Base-by-base conservation (phyloP, 2,888 invertebrate species). In the Chrysopilus asiliformis region DNA sequence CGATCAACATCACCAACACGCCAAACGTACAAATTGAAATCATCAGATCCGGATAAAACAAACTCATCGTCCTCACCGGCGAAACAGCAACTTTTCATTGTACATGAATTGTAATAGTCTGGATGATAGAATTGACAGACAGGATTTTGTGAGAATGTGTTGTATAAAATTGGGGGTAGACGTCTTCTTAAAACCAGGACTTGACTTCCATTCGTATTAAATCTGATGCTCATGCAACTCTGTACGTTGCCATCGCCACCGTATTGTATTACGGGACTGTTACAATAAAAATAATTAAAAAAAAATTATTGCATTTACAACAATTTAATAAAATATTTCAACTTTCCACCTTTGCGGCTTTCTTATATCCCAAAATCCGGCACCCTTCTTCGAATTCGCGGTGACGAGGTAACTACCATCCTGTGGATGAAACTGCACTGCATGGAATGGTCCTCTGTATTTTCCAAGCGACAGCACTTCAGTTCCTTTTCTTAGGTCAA, bases 21-120 rank as follows among this genome's bases (percentile, higher is more conserved):
- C 94, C 94, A 95, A 71, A 91, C 78, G 56, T 91, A 94, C 25
- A 95, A 66, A 60, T 89, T 90, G 57, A 93, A 94, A 58, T 94
- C 90, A 62, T 95, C 95, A 0, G 93, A 93, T 0, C 95, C 95
- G 2, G 91, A 91, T 20, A 94, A 60, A 33, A 95, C 75, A 54
- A 78, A 89, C 67, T 91, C 79, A 52, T 94, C 93, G 20, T 76
- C 71, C 27, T 82, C 79, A 0, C 94, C 94, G 12, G 89, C 91
- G 63, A 94, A 95, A 44, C 81, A 82, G 54, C 93, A 90, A 44
- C 90, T 91, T 65, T 95, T 95, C 89, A 95, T 91, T 0, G 95
- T 95, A 56, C 93, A 94, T 0, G 87, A 87, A 60, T 94, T 94
- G 54, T 87, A 89, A 60, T 94, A 95, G 43, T 86, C 85, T 32